A percentile compares a stretch with the other conserved stretches of the same genome.
These are phyloP conservation scores for Synanthedon andrenaeformis DNA, from an alignment of 2,888 invertebrate genomes.

Conservation along the genomic window DNA sequence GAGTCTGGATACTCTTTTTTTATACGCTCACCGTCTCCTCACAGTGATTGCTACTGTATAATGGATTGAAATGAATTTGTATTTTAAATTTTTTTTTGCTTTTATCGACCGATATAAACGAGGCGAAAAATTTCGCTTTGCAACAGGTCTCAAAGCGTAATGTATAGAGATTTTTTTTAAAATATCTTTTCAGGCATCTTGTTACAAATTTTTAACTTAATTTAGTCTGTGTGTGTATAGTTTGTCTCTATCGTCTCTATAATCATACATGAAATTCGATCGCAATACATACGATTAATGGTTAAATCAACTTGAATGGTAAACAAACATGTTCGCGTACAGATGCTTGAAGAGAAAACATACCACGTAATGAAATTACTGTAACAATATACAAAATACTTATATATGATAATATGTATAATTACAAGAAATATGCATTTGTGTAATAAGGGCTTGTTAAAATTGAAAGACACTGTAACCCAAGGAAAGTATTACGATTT, in stretches of 20 bases:
- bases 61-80: slow-evolving; percentile 52
- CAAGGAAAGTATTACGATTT: slow-evolving; percentile 68
- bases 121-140: slow-evolving; percentile 50
- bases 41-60: slow-evolving; percentile 59
- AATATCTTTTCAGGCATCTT: slow-evolving; percentile 64
- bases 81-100: slow-evolving; percentile 48
- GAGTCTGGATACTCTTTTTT: slow-evolving; percentile 61
- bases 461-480: slow-evolving; percentile 74
- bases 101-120: slow-evolving; percentile 47
- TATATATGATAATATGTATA: slow-evolving; percentile 22
- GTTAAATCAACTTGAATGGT: not conserved
- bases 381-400: slow-evolving; percentile 66
- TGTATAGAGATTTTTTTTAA: slow-evolving; percentile 67
- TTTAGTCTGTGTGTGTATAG: not conserved
- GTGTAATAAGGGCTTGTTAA: slow-evolving; percentile 74
- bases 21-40: slow-evolving; percentile 67
- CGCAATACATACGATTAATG: not conserved
- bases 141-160: slow-evolving; percentile 60
- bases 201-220: slow-evolving; percentile 13
- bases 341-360: slow-evolving; percentile 62
- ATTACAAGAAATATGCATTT: slow-evolving; percentile 70
- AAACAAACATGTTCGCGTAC: slow-evolving; percentile 27
- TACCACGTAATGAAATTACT: slow-evolving; percentile 70
- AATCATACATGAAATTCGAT: not conserved
- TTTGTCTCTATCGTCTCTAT: not conserved